Base-by-base conservation (phyloP, 2,797 vertebrate species). In the Phoebastria nigripes region DNA sequence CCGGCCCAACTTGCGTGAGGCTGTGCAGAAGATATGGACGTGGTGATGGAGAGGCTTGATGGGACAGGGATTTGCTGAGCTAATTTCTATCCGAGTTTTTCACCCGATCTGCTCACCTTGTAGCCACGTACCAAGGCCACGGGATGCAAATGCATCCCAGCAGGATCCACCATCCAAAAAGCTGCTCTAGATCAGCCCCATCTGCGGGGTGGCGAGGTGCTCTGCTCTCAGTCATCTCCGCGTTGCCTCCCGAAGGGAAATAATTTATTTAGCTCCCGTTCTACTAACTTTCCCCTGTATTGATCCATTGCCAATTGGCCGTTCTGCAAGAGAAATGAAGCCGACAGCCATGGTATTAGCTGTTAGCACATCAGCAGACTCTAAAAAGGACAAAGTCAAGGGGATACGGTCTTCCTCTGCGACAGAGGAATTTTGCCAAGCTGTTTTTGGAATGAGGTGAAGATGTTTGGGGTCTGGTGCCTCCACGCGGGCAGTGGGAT, bases 91-190 rank as follows among this genome's bases (percentile, higher is more conserved):
- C 28, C 0, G 0, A 13, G 5, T 9, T 69, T 80, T 69, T 13
- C 24, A 12, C 31, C 25, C 2, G 0, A 13, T 28, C 31, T 1
- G 1, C 35, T 61, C 54, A 7, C 54, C 9, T 0, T 2, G 15
- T 2, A 51, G 35, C 28, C 31, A 5, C 1, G 1, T 3, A 8
- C 11, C 20, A 5, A n/a, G 37, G 59, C 62, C 25, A 9, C 0
- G 39, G 69, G 82, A 28, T 12, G 39, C 39, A 31, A 52, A 51
- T 0, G 2, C 71, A 5, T 29, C 72, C 33, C 14, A 2, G 20
- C 11, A 8, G 37, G 25, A 29, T 19, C 21, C 49, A 6, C 37
- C 56, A 14, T 3, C 86, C 62, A 9, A 41, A 69, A 62, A n/a
- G 12, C 3, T 13, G 29, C 44, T 28, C 49, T 19, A 4, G 42